Base-by-base conservation (phyloP, 2,113 vertebrate species). In the Sardina pilchardus region DNA sequence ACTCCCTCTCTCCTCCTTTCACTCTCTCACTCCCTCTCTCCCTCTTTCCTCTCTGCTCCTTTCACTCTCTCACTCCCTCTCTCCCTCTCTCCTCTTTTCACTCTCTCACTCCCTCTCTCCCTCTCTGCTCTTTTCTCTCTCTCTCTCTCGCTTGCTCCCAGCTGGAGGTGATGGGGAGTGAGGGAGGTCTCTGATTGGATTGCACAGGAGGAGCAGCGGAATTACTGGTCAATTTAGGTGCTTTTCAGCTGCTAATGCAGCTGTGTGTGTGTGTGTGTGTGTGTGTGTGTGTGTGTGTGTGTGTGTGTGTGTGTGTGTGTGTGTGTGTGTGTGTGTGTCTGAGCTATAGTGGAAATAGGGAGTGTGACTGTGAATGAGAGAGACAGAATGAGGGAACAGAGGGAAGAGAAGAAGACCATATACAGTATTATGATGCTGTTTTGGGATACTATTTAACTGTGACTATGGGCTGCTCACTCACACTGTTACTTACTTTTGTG, bases 131-230 rank as follows among this genome's bases (percentile, higher is more conserved):
- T 75, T 63, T 56, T 85, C 63, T 48, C 82, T 50, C 21, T 43
- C 75, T 82, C 53, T 87, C 53, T 84, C 34, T 87, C 78, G 67
- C 48, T 86, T 19, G 83, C 85, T 86, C 81, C 63, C 48, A 34
- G 26, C 26, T 16, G 26, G 71, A 34, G 26, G 34, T 78, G 34
- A 59, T 59, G 53, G 53, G 21, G 53, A 59, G 53, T 24, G 53
- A 59, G 12, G 71, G 30, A 34, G 26, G 30, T 78, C 71, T 78
- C 71, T 78, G 26, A 78, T 78, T 78, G 71, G 30, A 78, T 78
- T 34, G 30, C 71, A 34, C 71, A 78, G 71, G 71, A 78, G 71
- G 30, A 36, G 71, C 71, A 10, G 26, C 12, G 12, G 71, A 78
- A 78, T 78, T 78, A 78, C 71, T 78, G 30, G 71, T 34, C 63